A percentile compares a stretch with the other conserved stretches of the same genome.
Evolutionary conservation across 1,140 invertebrate species (phyloP).

Genomic region (Bombus sylvicola): DNA sequence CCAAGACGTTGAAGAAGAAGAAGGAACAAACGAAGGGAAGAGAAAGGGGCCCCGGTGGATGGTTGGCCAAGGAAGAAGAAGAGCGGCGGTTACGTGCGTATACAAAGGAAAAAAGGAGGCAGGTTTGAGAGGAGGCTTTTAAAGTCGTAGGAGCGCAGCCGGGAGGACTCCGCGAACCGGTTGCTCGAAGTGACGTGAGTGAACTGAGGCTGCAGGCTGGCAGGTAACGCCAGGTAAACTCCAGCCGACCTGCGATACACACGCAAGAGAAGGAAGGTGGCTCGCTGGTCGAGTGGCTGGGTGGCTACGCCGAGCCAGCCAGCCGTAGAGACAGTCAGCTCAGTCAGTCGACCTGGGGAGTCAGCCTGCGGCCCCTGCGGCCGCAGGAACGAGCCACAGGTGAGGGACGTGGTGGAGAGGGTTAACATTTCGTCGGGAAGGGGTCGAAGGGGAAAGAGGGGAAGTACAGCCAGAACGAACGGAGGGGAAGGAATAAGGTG

Average conservation of each 20-base stretch:
- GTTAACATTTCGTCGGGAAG: constrained; percentile 14
- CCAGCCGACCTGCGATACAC: constrained; percentile 60
- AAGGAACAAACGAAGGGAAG: neutral
- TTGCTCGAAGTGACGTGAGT: constrained; percentile 82
- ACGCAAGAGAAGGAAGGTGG: constrained; percentile 62
- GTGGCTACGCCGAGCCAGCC: constrained; percentile 59
- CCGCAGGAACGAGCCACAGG: constrained; percentile 61
- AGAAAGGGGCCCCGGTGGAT: constrained; percentile 15
- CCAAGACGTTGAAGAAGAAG: neutral
- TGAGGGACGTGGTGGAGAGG: constrained; percentile 46
- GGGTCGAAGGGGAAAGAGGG: neutral
- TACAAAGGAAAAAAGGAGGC: constrained; percentile 40
- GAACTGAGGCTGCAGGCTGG: constrained; percentile 80
- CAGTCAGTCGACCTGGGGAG: constrained; percentile 66
- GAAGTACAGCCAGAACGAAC: constrained; percentile 29
- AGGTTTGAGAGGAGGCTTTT: constrained; percentile 53
- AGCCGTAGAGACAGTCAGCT: constrained; percentile 69
- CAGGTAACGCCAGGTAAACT: constrained; percentile 83
- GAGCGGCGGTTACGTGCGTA: constrained; percentile 48
- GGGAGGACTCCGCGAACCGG: constrained; percentile 76
- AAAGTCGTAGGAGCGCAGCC: constrained; percentile 61
- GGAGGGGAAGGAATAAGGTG: constrained; percentile 2
- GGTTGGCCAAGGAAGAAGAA: constrained; percentile 15
- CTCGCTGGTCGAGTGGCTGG: constrained; percentile 60
- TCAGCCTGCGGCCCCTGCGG: constrained; percentile 69